A percentile compares a stretch with the other conserved stretches of the same genome.
Evolutionary conservation across 1,140 invertebrate species (phyloP).

Genomic region (Nasonia vitripennis): DNA sequence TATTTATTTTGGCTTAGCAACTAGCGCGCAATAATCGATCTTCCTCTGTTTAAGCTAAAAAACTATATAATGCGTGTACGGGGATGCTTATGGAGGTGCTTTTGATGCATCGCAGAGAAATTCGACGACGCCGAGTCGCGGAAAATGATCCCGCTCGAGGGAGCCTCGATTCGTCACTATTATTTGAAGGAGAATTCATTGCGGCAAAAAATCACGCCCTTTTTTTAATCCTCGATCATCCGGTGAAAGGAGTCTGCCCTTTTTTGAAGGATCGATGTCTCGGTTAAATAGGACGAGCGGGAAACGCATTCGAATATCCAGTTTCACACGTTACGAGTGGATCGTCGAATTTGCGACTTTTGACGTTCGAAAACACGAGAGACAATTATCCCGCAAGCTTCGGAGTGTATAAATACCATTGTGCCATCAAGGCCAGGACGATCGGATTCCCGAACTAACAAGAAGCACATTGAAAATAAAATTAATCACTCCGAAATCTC

Average conservation of each 20-base stretch:
- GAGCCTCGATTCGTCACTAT: constrained; percentile 7
- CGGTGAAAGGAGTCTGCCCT: constrained; percentile 1
- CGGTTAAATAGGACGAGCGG: neutral
- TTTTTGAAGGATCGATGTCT: constrained; percentile 21
- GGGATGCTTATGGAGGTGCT: neutral
- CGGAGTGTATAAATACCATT: neutral
- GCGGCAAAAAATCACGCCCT: constrained; percentile 12
- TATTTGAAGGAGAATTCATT: constrained; percentile 30
- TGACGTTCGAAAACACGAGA: neutral
- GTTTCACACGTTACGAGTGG: neutral
- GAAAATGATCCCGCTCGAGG: neutral
- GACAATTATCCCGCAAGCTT: neutral
- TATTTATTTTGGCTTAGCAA: constrained; percentile 47
- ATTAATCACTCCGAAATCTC: constrained; percentile 37
- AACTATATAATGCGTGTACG: neutral
- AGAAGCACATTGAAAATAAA: constrained; percentile 28
- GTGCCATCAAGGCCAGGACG: neutral
- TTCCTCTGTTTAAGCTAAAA: constrained; percentile 35
- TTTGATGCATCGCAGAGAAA: constrained; percentile 28
- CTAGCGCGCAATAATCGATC: constrained; percentile 41
- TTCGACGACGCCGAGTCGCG: neutral
- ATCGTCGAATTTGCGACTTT: neutral
- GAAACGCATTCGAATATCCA: neutral
- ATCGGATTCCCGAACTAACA: constrained; percentile 4
- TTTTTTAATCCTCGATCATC: constrained; percentile 21